phyloP scores from a whole-genome alignment of 2,797 vertebrate genomes.

The Typhlichthys subterraneus region DNA sequence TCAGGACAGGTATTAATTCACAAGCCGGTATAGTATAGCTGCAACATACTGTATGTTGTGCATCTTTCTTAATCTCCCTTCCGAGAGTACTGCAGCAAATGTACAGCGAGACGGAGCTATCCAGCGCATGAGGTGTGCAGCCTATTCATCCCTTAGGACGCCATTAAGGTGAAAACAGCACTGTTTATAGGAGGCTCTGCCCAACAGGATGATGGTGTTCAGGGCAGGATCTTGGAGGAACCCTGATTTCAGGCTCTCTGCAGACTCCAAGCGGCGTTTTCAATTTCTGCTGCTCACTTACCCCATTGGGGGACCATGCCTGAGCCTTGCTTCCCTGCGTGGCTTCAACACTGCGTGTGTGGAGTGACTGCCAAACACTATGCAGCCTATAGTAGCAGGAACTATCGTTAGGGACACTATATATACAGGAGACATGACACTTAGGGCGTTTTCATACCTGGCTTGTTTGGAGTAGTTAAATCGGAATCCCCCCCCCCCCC shows the following conservation, averaged over 20 bases:
- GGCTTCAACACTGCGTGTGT: not conserved
- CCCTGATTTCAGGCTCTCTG: constrained; percentile 40
- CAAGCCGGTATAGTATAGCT: constrained; percentile 26
- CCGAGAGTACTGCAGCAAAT: constrained; percentile 54
- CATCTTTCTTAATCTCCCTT: constrained; percentile 59
- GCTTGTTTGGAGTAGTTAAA: no score
- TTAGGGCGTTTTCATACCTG: no score
- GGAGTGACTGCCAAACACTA: no score
- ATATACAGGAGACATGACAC: no score
- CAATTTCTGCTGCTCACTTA: not conserved
- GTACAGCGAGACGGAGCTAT: constrained; percentile 56
- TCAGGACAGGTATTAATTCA: constrained; percentile 47
- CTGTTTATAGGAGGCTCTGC: constrained; percentile 38
- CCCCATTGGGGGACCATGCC: not conserved
- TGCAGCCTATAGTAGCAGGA: no score
- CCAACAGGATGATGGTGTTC: no score
- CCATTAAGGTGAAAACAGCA: constrained; percentile 57
- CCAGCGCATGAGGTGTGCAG: constrained; percentile 44
- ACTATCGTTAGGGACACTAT: no score
- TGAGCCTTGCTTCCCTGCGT: not conserved
- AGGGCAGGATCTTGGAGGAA: constrained; percentile 18
- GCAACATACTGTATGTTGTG: constrained; percentile 56
- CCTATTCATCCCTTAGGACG: constrained; percentile 61
- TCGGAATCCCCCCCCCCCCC: no score
- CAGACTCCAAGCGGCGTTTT: constrained; percentile 43